phyloP scores from a whole-genome alignment of 2,797 vertebrate species.

The Ctenochaetus hawaiiensis region DNA sequence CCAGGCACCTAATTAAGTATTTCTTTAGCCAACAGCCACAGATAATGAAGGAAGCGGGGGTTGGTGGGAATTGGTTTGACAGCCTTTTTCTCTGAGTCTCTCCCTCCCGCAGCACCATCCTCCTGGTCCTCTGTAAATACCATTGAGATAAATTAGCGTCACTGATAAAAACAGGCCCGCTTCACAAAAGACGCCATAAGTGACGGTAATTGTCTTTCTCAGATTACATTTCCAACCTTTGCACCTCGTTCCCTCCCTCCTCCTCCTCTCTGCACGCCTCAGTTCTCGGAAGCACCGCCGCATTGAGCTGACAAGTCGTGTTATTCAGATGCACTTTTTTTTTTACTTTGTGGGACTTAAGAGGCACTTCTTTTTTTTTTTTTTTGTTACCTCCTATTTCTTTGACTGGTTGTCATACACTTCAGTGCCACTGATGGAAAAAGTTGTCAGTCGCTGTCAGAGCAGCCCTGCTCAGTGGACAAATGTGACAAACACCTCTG shows the following conservation, averaged over 20 bases:
- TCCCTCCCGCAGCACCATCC: conserved; percentile 38
- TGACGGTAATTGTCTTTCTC: conserved; percentile 87
- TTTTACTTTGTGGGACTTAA: conserved; percentile 59
- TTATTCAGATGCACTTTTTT: conserved; percentile 46
- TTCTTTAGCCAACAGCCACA: conserved; percentile 72
- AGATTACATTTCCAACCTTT: conserved; percentile 88
- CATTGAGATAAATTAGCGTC: conserved; percentile 80
- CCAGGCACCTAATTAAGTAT: conserved; percentile 75
- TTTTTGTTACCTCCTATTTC: conserved; percentile 39
- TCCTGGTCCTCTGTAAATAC: conserved; percentile 76
- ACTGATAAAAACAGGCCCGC: conserved; percentile 75
- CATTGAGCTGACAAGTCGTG: conserved; percentile 82
- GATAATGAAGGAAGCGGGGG: conserved; percentile 76
- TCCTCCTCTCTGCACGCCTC: conserved; percentile 30
- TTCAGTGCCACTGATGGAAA: conserved; percentile 51
- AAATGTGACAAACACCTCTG: conserved; percentile 63
- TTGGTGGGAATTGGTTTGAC: conserved; percentile 76
- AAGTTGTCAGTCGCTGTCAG: conserved; percentile 68
- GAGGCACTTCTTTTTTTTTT: conserved; percentile 51
- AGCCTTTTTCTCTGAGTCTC: conserved; percentile 54
- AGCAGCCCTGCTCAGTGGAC: conserved; percentile 51
- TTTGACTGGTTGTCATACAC: conserved; percentile 63
- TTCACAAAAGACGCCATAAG: conserved; percentile 80
- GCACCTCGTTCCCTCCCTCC: conserved; percentile 74
- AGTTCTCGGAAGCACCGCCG: conserved; percentile 34